These are phyloP conservation scores for Dicyrtoma fusca DNA, from an alignment of 2,888 invertebrate species.

Conservation along the genomic window DNA sequence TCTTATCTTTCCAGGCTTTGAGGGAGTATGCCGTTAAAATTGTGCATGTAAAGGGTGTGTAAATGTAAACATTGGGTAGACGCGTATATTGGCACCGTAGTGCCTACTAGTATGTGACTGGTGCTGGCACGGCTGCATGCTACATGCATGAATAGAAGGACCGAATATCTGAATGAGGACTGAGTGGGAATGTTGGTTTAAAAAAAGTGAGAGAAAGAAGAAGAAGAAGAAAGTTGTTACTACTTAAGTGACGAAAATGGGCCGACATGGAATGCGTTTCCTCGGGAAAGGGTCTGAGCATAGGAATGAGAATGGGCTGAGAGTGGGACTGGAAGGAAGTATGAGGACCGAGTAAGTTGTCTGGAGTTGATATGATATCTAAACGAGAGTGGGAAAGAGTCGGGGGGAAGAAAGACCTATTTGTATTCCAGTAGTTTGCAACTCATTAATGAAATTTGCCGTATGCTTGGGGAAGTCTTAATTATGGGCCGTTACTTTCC, in stretches of 20 bases:
- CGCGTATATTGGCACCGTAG: too few relatives aligned
- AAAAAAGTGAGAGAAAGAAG: not conserved
- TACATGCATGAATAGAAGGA: not conserved
- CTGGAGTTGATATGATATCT: too few relatives aligned
- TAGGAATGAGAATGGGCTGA: not conserved
- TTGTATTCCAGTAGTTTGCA: conserved; percentile 55
- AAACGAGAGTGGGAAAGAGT: not conserved
- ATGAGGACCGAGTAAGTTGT: too few relatives aligned
- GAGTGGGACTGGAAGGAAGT: not conserved
- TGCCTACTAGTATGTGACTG: too few relatives aligned
- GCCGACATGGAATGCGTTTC: not conserved
- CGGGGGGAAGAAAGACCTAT: conserved; percentile 35
- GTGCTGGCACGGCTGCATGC: not conserved
- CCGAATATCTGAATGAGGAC: not conserved
- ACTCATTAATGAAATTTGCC: conserved; percentile 56
- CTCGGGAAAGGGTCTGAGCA: too few relatives aligned
- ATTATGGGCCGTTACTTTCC: conserved; percentile 49
- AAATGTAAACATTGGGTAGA: too few relatives aligned
- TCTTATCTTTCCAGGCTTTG: too few relatives aligned
- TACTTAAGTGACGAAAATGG: conserved; percentile 26
- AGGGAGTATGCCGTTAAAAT: too few relatives aligned
- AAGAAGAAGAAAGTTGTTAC: conserved; percentile 20
- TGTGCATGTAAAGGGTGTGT: too few relatives aligned
- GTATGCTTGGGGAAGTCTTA: conserved; percentile 52
- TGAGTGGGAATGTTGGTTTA: not conserved